Conservation (phyloP, 2,888 invertebrate species). For the Pyrochroa serraticornis region DNA sequence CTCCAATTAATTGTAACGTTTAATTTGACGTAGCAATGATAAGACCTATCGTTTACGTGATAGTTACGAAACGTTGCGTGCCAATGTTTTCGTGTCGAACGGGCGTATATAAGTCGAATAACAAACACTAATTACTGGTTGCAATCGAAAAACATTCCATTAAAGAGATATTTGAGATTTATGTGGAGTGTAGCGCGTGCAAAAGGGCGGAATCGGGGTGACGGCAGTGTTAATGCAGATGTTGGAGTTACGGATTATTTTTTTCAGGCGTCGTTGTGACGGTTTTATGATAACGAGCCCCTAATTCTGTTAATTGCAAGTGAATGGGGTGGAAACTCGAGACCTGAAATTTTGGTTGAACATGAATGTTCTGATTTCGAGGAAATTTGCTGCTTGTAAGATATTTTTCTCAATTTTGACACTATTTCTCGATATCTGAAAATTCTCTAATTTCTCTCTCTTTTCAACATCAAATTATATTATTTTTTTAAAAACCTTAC, state of each 20-base stretch:
- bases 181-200: not conserved
- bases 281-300: too few species aligned
- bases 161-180: constrained; percentile 21
- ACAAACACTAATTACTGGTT: constrained; percentile 31
- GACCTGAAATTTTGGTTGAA: too few species aligned
- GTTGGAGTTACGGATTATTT: not conserved
- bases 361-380: too few species aligned
- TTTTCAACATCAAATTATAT: too few species aligned
- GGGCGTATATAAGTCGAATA: constrained; percentile 20
- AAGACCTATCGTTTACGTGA: constrained; percentile 7
- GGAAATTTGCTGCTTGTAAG: too few species aligned
- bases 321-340: too few species aligned
- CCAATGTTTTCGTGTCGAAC: constrained; percentile 14
- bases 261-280: too few species aligned
- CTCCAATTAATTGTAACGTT: constrained; percentile 8
- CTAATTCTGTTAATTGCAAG: too few species aligned
- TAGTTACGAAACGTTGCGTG: constrained; percentile 20
- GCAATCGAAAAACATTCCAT: constrained; percentile 23
- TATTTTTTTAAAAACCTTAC: too few species aligned
- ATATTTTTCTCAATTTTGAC: too few species aligned
- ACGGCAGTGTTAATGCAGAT: constrained; percentile 4
- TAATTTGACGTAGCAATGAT: constrained; percentile 2
- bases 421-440: too few species aligned
- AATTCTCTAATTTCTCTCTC: too few species aligned
- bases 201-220: not conserved